Conservation (phyloP, 2,113 vertebrate species). For the Erinaceus europaeus region DNA sequence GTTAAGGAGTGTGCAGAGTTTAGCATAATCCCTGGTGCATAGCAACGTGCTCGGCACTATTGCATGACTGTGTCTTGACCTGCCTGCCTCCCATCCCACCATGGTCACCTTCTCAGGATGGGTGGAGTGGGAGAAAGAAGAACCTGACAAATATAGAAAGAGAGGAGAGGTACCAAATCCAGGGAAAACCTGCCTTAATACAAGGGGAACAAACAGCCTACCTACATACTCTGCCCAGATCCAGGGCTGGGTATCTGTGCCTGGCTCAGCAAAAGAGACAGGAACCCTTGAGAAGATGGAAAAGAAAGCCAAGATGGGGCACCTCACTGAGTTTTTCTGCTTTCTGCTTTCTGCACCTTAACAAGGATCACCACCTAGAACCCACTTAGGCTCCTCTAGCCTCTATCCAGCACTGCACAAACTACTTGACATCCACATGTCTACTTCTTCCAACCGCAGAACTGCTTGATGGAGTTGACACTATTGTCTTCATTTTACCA, state of each 20-base stretch:
- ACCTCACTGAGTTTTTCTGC: no score
- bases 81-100: neutral
- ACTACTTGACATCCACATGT: fast-evolving
- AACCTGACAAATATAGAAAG: neutral
- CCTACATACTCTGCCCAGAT: neutral
- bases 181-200: neutral
- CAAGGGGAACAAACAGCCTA: neutral
- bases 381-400: neutral
- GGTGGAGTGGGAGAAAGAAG: no score
- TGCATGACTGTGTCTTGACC: neutral
- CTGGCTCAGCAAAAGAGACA: neutral
- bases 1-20: fast-evolving
- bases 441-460: neutral
- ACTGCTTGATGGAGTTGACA: neutral
- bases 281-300: neutral
- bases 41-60: neutral
- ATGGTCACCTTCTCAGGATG: neutral
- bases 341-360: neutral
- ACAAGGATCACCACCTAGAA: fast-evolving
- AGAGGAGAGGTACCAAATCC: neutral
- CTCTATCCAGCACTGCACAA: neutral
- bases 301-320: neutral
- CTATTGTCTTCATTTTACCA: neutral
- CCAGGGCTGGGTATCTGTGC: neutral
- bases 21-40: neutral